phyloP scores from a whole-genome alignment of 2,888 invertebrate species.

The Beris chalybata region DNA sequence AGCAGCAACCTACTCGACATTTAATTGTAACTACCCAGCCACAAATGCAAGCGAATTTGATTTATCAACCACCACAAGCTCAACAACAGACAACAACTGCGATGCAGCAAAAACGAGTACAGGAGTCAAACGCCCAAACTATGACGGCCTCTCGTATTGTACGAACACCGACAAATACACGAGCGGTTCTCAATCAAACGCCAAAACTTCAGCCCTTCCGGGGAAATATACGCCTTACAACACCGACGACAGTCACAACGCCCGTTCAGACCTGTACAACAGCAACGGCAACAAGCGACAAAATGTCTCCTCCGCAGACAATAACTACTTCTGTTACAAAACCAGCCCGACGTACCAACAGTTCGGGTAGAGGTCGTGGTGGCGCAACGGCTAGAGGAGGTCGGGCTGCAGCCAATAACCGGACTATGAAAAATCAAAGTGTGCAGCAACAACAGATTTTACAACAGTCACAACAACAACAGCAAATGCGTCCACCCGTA shows the following conservation, averaged over 20 bases:
- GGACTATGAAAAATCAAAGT: slow-evolving; percentile 5
- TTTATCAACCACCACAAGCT: slow-evolving; percentile 41
- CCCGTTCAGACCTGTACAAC: slow-evolving; percentile 27
- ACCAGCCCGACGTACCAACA: slow-evolving; percentile 3
- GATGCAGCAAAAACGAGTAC: slow-evolving; percentile 38
- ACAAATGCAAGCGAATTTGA: slow-evolving; percentile 38
- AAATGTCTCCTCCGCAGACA: slow-evolving; percentile 8
- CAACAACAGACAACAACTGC: slow-evolving; percentile 6
- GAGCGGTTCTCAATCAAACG: slow-evolving; percentile 12
- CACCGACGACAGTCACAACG: slow-evolving; percentile 32
- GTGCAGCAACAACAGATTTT: slow-evolving; percentile 32
- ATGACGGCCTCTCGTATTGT: not conserved
- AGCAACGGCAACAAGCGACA: slow-evolving; percentile 32
- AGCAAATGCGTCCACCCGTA: not conserved
- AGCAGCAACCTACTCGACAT: slow-evolving; percentile 40
- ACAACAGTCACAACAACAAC: slow-evolving; percentile 33
- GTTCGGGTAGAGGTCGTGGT: slow-evolving; percentile 10
- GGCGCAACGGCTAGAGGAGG: not conserved
- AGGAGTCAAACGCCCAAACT: not conserved
- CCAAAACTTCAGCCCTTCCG: slow-evolving; percentile 24
- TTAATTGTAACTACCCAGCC: slow-evolving; percentile 32
- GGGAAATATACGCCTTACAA: slow-evolving; percentile 30
- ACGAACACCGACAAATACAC: slow-evolving; percentile 1
- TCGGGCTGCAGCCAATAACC: not conserved
- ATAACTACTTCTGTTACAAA: not conserved